Percentiles rank a stretch among this genome's conserved stretches.
phyloP scores from a whole-genome alignment of 1,140 invertebrate species.

The Drosophila lowei region DNA sequence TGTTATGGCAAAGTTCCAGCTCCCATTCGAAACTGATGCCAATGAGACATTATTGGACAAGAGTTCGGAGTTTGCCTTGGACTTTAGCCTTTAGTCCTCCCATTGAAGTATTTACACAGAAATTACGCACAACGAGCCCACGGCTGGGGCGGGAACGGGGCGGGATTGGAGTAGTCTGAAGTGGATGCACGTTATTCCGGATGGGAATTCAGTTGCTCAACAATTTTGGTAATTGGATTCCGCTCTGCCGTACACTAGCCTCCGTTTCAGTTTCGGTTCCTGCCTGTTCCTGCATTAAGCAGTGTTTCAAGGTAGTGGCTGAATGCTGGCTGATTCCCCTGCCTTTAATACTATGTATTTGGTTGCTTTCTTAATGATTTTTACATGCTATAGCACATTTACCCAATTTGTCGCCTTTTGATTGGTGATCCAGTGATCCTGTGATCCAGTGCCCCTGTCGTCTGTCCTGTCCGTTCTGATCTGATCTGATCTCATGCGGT shows the following conservation, averaged over 20 bases:
- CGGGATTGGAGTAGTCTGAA: neutral
- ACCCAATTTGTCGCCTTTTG: constrained; percentile 35
- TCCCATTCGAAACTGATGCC: constrained; percentile 56
- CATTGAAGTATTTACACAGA: constrained; percentile 70
- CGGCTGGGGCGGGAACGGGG: neutral
- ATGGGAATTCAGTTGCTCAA: constrained; percentile 47
- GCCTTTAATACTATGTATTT: constrained; percentile 36
- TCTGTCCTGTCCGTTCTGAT: neutral
- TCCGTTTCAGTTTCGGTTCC: neutral
- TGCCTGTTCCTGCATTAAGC: too few species aligned
- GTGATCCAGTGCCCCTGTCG: neutral
- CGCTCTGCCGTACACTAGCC: neutral
- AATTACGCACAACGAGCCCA: constrained; percentile 49
- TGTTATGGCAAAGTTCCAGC: constrained; percentile 39
- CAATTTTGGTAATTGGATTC: constrained; percentile 70
- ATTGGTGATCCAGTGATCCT: constrained; percentile 9
- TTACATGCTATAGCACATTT: constrained; percentile 65
- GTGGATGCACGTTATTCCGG: constrained; percentile 28
- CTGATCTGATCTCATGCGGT: neutral
- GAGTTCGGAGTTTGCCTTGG: constrained; percentile 50
- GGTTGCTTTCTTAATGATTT: constrained; percentile 38
- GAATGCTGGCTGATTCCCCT: too few species aligned
- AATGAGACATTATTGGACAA: constrained; percentile 50
- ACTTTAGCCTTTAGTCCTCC: constrained; percentile 21
- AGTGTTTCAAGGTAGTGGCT: neutral